Conservation (phyloP, 2,113 vertebrate genomes). For the Podocnemis expansa region DNA sequence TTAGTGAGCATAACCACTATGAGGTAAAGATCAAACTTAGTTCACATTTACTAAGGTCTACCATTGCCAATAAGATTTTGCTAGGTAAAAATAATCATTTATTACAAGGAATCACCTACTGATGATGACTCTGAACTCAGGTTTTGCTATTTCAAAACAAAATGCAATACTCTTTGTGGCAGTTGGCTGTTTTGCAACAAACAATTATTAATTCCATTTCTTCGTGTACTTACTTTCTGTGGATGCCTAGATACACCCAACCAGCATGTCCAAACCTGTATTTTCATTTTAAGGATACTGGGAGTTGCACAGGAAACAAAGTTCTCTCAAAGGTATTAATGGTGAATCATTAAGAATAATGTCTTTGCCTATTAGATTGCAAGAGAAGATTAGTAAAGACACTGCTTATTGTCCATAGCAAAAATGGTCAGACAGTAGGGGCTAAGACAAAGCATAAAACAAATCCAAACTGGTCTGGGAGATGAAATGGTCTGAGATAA, state of each 20-base stretch:
- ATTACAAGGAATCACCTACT: not conserved
- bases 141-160: not conserved
- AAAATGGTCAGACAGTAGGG: not conserved
- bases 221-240: not conserved
- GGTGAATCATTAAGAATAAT: not conserved
- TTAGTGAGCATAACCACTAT: not conserved
- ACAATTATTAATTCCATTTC: not conserved
- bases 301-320: not conserved
- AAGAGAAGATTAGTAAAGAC: not conserved
- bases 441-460: not conserved
- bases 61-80: not conserved
- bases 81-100: not conserved
- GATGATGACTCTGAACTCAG: not conserved
- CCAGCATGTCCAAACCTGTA: not conserved
- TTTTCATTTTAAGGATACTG: not conserved
- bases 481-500: not conserved
- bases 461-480: not conserved
- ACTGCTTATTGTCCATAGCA: not conserved
- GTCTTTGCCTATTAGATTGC: not conserved
- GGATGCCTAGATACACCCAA: not conserved
- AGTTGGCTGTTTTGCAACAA: not conserved
- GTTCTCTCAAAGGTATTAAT: not conserved
- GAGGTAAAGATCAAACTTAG: not conserved
- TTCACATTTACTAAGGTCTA: not conserved
- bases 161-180: not conserved